Base-by-base conservation (phyloP, 2,888 invertebrate species). In the Pristionchus mayeri region DNA sequence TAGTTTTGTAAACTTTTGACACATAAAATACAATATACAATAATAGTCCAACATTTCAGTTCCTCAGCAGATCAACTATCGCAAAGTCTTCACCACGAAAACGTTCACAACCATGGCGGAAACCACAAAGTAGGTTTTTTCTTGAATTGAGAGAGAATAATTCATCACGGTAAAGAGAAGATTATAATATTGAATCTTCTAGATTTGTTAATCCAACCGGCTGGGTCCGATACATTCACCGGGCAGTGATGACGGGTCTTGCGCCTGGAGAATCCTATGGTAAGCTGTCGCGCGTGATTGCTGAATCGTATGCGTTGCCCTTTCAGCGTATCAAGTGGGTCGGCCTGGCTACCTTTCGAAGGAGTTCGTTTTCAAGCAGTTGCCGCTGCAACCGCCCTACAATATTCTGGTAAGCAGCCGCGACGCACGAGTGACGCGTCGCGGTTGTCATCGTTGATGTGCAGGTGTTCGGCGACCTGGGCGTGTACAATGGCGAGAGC, bases 381-480 rank as follows among this genome's bases (percentile, higher is more conserved):
- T 90, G 7, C 54, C 88, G 0, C 54, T 37, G 9, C 40, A 75
- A 21, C 85, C 78, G 13, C 79, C 60, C 0, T 63, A 52, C 24
- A 40, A 54, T 24, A 57, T 81, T 81, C 44, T 57, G 57, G 81
- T 81, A 24, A 18, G 79, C n/a, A 63, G 34, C 30, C 88, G 44
- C 82, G 86, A 83, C 83, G 87, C n/a, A n/a, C n/a, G n/a, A n/a
- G n/a, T n/a, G n/a, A n/a, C 18, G 2, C 37, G 18, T 37, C 67
- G 16, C 9, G 16, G 57, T 1, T 30, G n/a, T 2, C 18, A 18
- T 3, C 16, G 0, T 21, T 2, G 4, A 21, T 1, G 6, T 37
- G 21, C 40, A 97, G 96, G 76, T 98, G 89, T 98, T 95, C 93
- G 98, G 98, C 0, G 98, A 98, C 93, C 95, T 98, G 96, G 98